Base-by-base conservation (phyloP, 2,797 vertebrate genomes). In the Gambusia yucatana region DNA sequence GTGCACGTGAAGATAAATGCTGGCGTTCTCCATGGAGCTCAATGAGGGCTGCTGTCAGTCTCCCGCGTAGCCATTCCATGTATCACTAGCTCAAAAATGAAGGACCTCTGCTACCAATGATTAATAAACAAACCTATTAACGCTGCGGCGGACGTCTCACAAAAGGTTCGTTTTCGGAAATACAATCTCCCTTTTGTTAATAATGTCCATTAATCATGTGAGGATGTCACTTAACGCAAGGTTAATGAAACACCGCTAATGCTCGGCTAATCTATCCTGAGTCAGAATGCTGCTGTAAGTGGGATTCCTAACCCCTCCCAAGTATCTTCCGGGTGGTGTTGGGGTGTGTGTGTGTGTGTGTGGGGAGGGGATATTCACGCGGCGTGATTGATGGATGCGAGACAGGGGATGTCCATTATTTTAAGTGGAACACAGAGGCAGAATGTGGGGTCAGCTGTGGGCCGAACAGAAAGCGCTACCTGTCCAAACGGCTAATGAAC, bases 171-270 rank as follows among this genome's bases (percentile, higher is more conserved):
- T 94, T 95, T 94, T 93, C 84, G 88, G 92, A 93, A 94, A 93
- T 91, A 93, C 93, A 95, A 94, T 94, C 93, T 94, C 92, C 93
- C 89, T 92, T 95, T 94, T 93, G 93, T 90, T 95, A 95, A 95
- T 96, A 96, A 95, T 92, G 90, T 89, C 92, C 94, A 95, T 95
- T 95, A 94, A 96, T 95, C 94, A 95, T 81, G 87, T 39, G 81
- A 75, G 91, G 90, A 89, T 92, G 94, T 95, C 93, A 93, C 94
- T 94, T 94, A 94, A 94, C 92, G 89, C 93, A 95, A 94, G 94
- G 94, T 95, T 95, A 96, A 96, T 95, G 95, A 94, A 94, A 95
- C 95, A 92, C 92, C 85, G 93, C 93, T 95, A 95, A 95, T 95
- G 93, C 93, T 81, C 73, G 90, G 85, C 92, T 95, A 95, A 95